Conservation (phyloP, 2,113 vertebrate genomes). For the Stegostoma tigrinum region DNA sequence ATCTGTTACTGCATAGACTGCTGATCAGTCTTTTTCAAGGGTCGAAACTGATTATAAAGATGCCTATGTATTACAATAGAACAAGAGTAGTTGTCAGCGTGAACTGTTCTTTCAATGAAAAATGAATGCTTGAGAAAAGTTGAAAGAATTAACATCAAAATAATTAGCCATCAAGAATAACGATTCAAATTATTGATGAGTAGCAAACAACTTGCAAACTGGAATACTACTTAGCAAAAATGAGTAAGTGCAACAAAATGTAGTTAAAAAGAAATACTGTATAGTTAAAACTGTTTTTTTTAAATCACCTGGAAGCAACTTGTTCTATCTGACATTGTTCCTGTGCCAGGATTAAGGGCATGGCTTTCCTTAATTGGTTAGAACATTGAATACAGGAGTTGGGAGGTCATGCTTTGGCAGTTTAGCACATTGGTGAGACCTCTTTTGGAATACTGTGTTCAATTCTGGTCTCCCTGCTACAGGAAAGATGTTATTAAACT, state of each 20-base stretch:
- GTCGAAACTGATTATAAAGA: neutral
- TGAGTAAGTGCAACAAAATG: neutral
- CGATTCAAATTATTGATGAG: neutral
- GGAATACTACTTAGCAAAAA: neutral
- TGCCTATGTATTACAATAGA: neutral
- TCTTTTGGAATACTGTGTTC: too few species aligned
- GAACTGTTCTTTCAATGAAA: neutral
- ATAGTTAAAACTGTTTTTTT: neutral
- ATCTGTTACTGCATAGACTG: neutral
- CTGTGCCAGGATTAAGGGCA: neutral
- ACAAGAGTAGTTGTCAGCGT: neutral
- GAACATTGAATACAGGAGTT: too few species aligned
- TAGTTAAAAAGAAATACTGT: neutral
- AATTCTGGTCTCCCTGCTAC: too few species aligned
- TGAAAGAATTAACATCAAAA: neutral
- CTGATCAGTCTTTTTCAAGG: neutral
- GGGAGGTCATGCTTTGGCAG: too few species aligned
- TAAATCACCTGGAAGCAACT: neutral
- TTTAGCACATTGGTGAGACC: too few species aligned
- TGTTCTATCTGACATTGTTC: neutral
- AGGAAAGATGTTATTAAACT: too few species aligned
- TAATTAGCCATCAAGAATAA: neutral
- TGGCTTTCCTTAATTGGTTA: too few species aligned
- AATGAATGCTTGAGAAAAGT: neutral
- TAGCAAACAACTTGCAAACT: neutral